A percentile compares a stretch with the other conserved stretches of the same genome.
Conservation (phyloP, 2,113 vertebrate genomes). For the Donacobius atricapilla region DNA sequence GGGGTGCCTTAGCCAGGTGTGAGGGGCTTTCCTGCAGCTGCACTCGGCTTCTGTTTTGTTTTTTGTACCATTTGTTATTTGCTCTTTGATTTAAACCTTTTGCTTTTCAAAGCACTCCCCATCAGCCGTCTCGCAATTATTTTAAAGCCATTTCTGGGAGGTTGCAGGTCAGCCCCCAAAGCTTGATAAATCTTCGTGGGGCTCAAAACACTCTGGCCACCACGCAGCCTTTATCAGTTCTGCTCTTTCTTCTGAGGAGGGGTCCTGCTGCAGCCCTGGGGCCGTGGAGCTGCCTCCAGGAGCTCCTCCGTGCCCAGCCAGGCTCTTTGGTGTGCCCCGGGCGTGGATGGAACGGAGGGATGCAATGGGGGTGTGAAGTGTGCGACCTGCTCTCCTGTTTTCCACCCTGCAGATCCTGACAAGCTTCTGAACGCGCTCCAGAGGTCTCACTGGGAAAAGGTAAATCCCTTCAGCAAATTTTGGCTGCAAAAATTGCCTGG, state of each 20-base stretch:
- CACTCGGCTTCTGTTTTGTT: too few relatives aligned
- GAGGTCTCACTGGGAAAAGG: slow-evolving; percentile 16
- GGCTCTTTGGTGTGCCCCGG: fast-evolving
- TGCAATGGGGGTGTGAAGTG: neutral
- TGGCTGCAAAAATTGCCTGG: neutral
- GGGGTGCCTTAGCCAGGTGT: too few relatives aligned
- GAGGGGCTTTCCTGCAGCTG: too few relatives aligned
- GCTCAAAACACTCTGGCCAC: too few relatives aligned
- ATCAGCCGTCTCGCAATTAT: too few relatives aligned
- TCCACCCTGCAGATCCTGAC: neutral
- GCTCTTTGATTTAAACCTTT: too few relatives aligned
- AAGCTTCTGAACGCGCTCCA: neutral
- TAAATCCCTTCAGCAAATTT: neutral
- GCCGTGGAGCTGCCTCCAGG: fast-evolving
- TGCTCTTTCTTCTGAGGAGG: neutral
- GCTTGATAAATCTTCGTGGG: too few relatives aligned
- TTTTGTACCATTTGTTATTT: too few relatives aligned
- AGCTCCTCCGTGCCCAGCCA: neutral
- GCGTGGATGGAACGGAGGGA: neutral
- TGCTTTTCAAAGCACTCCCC: too few relatives aligned
- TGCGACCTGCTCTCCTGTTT: neutral
- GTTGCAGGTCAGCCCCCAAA: too few relatives aligned
- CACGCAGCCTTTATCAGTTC: too few relatives aligned
- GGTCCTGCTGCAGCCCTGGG: neutral
- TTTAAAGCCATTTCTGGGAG: too few relatives aligned